Percentiles rank a stretch among this genome's conserved stretches.
These are phyloP conservation scores for Sussaba pulchella DNA, from an alignment of 2,888 invertebrate species.

Conservation along the genomic window DNA sequence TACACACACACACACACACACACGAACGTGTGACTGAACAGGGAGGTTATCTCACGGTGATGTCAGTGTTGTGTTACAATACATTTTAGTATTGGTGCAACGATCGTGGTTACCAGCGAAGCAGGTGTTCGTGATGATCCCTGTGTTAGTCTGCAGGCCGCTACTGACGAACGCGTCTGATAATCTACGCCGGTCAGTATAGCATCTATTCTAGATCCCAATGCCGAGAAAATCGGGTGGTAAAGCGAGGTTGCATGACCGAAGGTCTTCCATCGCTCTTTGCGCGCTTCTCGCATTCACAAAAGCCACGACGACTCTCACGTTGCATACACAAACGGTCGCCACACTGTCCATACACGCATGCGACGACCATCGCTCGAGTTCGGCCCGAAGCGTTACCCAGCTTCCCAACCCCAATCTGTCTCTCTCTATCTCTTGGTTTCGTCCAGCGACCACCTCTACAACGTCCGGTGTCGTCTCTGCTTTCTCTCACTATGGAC, in stretches of 20 bases:
- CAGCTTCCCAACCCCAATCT: conserved; percentile 23
- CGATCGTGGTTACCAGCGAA: conserved; percentile 13
- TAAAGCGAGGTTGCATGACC: no score
- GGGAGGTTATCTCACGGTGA: conserved; percentile 10
- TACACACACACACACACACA: not conserved
- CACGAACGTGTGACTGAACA: conserved; percentile 5
- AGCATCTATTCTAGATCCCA: conserved; percentile 21
- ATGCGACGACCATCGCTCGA: conserved; percentile 13
- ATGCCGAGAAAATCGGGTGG: conserved; percentile 11
- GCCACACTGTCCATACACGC: not conserved
- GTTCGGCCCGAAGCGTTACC: conserved; percentile 21
- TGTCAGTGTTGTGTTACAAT: conserved; percentile 17
- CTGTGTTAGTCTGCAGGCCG: no score
- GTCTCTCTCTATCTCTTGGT: conserved; percentile 48
- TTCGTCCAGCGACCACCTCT: conserved; percentile 44
- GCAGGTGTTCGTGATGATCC: not conserved
- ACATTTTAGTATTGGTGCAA: conserved; percentile 13
- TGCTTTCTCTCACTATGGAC: conserved; percentile 76
- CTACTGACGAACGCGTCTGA: no score
- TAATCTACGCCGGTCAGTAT: conserved; percentile 2
- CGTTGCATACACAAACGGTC: not conserved
- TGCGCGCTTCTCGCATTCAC: not conserved
- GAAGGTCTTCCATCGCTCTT: conserved; percentile 14
- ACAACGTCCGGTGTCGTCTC: conserved; percentile 39
- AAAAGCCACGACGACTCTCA: not conserved